A percentile compares a stretch with the other conserved stretches of the same genome.
Conservation (phyloP, 35 echinoderm and acorn worm genomes). For the Eucidaris tribuloides region DNA sequence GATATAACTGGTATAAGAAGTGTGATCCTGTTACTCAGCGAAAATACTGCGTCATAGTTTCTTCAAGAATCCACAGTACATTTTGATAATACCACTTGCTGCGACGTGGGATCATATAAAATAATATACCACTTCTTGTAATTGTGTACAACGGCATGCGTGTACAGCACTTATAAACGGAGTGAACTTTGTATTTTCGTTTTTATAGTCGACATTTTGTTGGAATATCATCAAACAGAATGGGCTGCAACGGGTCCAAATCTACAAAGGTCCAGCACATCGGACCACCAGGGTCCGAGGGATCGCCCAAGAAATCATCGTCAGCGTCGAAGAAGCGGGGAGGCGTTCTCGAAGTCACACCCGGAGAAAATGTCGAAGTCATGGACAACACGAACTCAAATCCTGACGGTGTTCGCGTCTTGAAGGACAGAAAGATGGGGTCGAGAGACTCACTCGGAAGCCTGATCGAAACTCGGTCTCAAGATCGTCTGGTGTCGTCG, state of each 20-base stretch:
- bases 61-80: background rate
- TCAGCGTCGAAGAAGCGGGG: conserved; percentile 7
- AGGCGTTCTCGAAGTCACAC: background rate
- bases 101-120: background rate
- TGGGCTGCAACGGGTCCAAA: conserved; percentile 21
- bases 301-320: background rate
- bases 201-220: background rate
- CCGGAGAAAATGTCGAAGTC: background rate
- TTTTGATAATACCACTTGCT: background rate
- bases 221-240: background rate
- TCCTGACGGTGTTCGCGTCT: background rate
- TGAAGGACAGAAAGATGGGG: background rate
- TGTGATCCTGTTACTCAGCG: background rate
- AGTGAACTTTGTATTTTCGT: background rate
- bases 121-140: background rate
- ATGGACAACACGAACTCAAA: background rate
- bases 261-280: conserved; percentile 5
- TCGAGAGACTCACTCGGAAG: conserved; percentile 34
- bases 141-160: background rate
- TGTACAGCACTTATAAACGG: background rate
- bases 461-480: background rate
- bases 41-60: background rate
- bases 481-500: conserved; percentile 65
- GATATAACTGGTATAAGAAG: background rate
- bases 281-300: background rate